Evolutionary conservation across 2,797 vertebrate genomes (phyloP), one percentile per base, ranked within the genome.

Genomic region (Rousettus madagascariensis): DNA sequence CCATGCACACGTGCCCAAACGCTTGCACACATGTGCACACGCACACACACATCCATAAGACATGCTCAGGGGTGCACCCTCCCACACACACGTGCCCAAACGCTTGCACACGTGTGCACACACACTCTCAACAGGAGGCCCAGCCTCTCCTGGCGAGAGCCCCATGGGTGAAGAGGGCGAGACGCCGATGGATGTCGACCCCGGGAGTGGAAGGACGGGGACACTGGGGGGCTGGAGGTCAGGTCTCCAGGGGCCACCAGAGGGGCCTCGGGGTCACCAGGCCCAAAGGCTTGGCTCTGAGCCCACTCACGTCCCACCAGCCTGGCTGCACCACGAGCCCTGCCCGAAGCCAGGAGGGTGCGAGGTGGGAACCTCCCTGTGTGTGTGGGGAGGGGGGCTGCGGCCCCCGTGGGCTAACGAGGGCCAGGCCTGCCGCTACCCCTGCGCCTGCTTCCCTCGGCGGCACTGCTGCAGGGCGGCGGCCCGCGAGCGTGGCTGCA

Each of bases 281-380:
- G 36, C 16, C 72, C 59, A 5, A 19, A 17, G n/a, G 63, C 33
- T 63, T 22, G 4, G n/a, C 71, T 59, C 0, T 3, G 59, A 59
- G 68, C 15, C 68, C 43, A 13, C 4, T 0, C 30, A 4, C 0
- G 1, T 13, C 38, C 8, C 63, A n/a, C 17, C 43, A 26, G 30
- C 55, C 17, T 0, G 51, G 33, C 49, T 17, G 28, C 69, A 13
- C 33, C 24, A 0, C 0, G 1, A 7, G 38, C 80, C 51, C 30
- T 33, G 13, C 63, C 51, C 3, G 0, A 9, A 51, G 59, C 4
- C 51, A 43, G 57, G 55, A 28, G 0, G 11, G 3, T 0, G 8
- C 0, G 7, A 57, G 1, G 1, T 9, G 1, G n/a, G 57, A 33
- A 15, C 11, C 5, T 5, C 1, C 2, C 8, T 33, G 33, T 33